These are phyloP conservation scores for Damaliscus lunatus DNA, from an alignment of 2,113 vertebrate species.

Conservation along the genomic window DNA sequence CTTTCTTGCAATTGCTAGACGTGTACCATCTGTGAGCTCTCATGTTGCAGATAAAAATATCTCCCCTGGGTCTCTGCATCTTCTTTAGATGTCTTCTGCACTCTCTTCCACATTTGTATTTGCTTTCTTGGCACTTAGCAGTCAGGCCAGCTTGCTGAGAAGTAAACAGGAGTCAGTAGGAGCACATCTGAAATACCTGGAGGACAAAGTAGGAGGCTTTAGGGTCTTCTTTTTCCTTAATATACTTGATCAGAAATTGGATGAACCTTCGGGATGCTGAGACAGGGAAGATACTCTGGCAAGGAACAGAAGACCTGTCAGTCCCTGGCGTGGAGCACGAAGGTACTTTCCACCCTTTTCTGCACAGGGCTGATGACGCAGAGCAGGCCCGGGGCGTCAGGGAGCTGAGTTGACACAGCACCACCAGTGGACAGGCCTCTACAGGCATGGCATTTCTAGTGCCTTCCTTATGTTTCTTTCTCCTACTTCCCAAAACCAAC, in stretches of 20 bases:
- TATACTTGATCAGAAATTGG: conserved; percentile 90
- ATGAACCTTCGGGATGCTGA: conserved; percentile 99
- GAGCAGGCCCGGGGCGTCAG: background rate
- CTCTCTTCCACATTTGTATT: background rate
- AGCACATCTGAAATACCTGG: background rate
- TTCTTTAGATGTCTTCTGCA: background rate
- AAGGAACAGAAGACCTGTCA: conserved; percentile 98
- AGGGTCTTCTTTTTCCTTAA: conserved; percentile 78
- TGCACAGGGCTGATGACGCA: background rate
- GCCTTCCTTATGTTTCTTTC: background rate
- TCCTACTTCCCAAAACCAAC: background rate
- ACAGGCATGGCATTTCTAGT: background rate
- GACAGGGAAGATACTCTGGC: conserved; percentile 98
- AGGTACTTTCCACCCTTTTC: conserved; percentile 84
- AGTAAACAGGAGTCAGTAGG: background rate
- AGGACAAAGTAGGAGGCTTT: background rate
- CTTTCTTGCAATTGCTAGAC: background rate
- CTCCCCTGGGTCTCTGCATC: background rate
- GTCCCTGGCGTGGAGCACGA: conserved; percentile 98
- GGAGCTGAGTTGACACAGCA: background rate
- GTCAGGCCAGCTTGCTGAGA: background rate
- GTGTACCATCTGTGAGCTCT: background rate
- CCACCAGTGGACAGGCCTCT: background rate
- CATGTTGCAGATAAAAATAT: background rate
- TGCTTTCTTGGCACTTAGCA: background rate